Conservation (phyloP, 1,140 invertebrate genomes). For the Anastatus disparis region DNA sequence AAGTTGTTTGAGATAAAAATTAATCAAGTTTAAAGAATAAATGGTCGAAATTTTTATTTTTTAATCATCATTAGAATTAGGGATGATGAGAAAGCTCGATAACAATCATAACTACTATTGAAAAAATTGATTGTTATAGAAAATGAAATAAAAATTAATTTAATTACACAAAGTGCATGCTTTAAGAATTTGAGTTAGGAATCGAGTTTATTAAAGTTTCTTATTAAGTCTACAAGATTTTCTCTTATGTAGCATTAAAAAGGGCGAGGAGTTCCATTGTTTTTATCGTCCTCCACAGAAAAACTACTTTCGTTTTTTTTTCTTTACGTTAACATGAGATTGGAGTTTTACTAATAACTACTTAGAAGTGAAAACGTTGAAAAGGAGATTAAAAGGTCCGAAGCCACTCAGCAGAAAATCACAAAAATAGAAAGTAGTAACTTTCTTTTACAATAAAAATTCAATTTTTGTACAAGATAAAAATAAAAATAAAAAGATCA, state of each 20-base stretch:
- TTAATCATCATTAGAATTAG: constrained; percentile 8
- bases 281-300: not conserved
- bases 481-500: not conserved
- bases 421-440: not conserved
- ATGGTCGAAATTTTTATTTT: constrained; percentile 5
- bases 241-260: constrained; percentile 17
- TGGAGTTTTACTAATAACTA: constrained; percentile 31
- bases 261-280: not conserved
- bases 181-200: constrained; percentile 3
- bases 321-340: constrained; percentile 24
- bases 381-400: constrained; percentile 7
- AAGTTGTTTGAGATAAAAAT: constrained; percentile 3
- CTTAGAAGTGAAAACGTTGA: constrained; percentile 35
- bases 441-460: constrained; percentile 1
- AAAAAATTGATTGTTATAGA: not conserved
- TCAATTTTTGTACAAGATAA: constrained; percentile 6
- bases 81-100: not conserved
- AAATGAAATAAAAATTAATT: constrained; percentile 21
- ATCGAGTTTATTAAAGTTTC: constrained; percentile 6
- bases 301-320: constrained; percentile 22
- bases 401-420: constrained; percentile 19
- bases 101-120: not conserved
- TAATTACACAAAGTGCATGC: constrained; percentile 11
- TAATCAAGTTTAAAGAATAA: not conserved
- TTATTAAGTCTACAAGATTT: constrained; percentile 23